Evolutionary conservation across 2,888 invertebrate genomes (phyloP), one percentile per base, ranked within the genome.

Genomic region (Nemotelus pantherinus): DNA sequence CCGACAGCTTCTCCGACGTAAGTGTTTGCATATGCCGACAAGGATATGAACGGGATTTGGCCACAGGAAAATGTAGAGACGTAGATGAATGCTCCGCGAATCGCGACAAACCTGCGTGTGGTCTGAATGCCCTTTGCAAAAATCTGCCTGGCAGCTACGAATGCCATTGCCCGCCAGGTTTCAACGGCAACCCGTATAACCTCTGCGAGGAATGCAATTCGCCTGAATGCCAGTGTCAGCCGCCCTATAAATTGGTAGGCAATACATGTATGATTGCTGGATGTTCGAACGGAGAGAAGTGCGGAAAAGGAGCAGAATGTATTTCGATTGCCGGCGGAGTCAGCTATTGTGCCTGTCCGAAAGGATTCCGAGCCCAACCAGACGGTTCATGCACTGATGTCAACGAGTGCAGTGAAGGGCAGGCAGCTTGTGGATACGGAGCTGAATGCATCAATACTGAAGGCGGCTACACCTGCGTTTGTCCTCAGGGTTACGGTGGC

Each of bases 111-210:
- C 91, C 93, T 2, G 93, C 94, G 39, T 97, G 97, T 86, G 97
- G 96, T 0, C 87, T 94, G 44, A 95, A 96, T 86, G 95, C 96
- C 0, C 91, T 96, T 77, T 97, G 97, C 84, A 96, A 95, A 85
- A 97, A 97, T 87, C 88, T 96, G 72, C 96, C 96, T 0, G 97
- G 97, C 67, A 95, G 95, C 84, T 97, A 96, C 84, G 96, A 96
- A 87, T 97, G 97, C 82, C 94, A 94, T 83, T 97, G 97, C 83
- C 94, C 96, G 0, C 89, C 92, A 47, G 95, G 95, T 50, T 96
- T 94, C 84, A 94, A 94, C 83, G 96, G 96, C 64, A 96, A 97
- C 87, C 96, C 97, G 0, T 97, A 95, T 84, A 91, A 93, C 25
- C 89, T 93, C 81, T 97, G 97, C 85, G 94, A 95, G 88, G 91